phyloP scores from a whole-genome alignment of 2,797 vertebrate genomes.

The Rhynchonycteris naso region DNA sequence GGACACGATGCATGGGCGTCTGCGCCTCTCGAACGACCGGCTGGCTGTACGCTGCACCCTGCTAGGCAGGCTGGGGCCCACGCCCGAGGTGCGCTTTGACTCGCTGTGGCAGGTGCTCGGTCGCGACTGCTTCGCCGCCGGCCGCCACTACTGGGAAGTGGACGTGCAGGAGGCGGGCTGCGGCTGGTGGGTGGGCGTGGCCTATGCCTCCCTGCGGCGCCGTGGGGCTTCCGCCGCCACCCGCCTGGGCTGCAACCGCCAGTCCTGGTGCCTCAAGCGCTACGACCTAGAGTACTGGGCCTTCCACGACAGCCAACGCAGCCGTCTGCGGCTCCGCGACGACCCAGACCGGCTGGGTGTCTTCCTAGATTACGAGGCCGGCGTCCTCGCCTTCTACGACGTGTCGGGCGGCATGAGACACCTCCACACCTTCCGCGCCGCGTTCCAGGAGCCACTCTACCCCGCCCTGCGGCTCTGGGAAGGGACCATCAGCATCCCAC shows the following conservation, averaged over 20 bases:
- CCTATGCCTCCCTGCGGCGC: slow-evolving; percentile 84
- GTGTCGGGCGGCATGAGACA: slow-evolving; percentile 83
- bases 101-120: slow-evolving; percentile 85
- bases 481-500: slow-evolving; percentile 80
- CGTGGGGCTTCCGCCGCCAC: slow-evolving; percentile 81
- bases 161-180: slow-evolving; percentile 84
- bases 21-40: slow-evolving; percentile 82
- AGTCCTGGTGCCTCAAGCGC: slow-evolving; percentile 87
- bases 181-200: slow-evolving; percentile 86
- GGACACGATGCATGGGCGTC: slow-evolving; percentile 82
- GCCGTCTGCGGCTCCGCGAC: slow-evolving; percentile 72
- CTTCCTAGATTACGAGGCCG: slow-evolving; percentile 87
- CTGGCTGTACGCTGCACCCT: slow-evolving; percentile 80
- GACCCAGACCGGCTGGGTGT: slow-evolving; percentile 84
- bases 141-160: slow-evolving; percentile 88
- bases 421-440: slow-evolving; percentile 84
- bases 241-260: slow-evolving; percentile 85
- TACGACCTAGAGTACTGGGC: slow-evolving; percentile 88
- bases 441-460: slow-evolving; percentile 85
- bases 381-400: slow-evolving; percentile 86
- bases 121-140: slow-evolving; percentile 84
- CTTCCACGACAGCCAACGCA: slow-evolving; percentile 87
- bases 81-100: slow-evolving; percentile 80
- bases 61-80: slow-evolving; percentile 76
- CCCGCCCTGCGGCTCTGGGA: slow-evolving; percentile 87